A percentile compares a stretch with the other conserved stretches of the same genome.
Conservation (phyloP, 2,888 invertebrate genomes). For the Tethea ocularis region DNA sequence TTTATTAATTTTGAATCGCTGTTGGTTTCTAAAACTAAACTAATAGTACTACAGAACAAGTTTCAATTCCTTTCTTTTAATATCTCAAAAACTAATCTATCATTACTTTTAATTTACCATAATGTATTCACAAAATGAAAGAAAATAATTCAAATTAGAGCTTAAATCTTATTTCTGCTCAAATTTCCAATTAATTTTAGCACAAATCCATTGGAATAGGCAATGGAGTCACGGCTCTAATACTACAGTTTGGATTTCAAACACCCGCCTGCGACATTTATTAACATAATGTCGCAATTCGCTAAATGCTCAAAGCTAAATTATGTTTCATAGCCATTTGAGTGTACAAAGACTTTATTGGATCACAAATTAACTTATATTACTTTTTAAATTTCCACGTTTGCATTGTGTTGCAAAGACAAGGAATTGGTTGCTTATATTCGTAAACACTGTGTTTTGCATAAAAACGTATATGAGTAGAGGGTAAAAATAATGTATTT, state of each 20-base stretch:
- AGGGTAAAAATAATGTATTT: too few species aligned
- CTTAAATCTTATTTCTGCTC: not conserved
- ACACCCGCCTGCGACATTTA: not conserved
- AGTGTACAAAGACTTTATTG: not conserved
- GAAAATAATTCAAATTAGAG: not conserved
- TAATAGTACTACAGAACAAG: too few species aligned
- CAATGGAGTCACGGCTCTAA: conserved; percentile 5
- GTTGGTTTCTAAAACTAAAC: too few species aligned
- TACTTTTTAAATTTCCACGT: too few species aligned
- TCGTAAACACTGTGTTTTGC: too few species aligned
- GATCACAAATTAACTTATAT: not conserved
- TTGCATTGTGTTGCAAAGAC: too few species aligned
- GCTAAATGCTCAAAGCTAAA: conserved; percentile 3
- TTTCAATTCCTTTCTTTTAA: not conserved
- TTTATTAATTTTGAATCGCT: too few species aligned
- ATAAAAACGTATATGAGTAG: too few species aligned
- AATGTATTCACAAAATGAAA: not conserved
- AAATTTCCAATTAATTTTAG: conserved; percentile 8
- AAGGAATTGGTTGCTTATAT: too few species aligned
- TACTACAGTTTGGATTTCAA: not conserved
- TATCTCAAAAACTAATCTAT: not conserved
- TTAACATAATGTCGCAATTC: conserved; percentile 4
- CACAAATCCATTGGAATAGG: not conserved
- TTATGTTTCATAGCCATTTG: conserved; percentile 2
- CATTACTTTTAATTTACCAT: not conserved